Evolutionary conservation across 1,140 invertebrate species (phyloP).

Genomic region (Drosophila sturtevanti): DNA sequence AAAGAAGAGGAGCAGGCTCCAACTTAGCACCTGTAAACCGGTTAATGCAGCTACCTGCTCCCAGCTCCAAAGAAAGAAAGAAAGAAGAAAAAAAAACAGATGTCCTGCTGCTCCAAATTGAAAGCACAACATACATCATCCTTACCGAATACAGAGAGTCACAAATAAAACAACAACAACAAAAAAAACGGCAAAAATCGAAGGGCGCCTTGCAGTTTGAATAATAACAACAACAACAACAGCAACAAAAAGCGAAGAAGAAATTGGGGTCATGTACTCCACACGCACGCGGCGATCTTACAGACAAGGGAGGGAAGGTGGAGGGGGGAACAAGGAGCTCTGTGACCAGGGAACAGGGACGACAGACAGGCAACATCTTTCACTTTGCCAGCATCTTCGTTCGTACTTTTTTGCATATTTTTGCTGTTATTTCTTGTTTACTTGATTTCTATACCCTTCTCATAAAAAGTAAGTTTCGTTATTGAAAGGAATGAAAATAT

Average conservation of each 20-base stretch:
- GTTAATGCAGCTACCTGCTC: conserved; percentile 33
- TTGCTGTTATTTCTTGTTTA: conserved; percentile 27
- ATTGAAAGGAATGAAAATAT: too few species aligned
- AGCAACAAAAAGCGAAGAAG: conserved; percentile 31
- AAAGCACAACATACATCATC: conserved; percentile 81
- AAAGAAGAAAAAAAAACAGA: conserved; percentile 60
- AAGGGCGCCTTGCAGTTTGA: conserved; percentile 56
- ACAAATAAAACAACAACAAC: background rate
- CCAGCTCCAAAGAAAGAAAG: conserved; percentile 3
- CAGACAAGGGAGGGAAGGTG: too few species aligned
- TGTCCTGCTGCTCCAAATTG: conserved; percentile 82
- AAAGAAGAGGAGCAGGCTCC: conserved; percentile 20
- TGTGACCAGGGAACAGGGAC: too few species aligned
- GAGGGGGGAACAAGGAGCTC: too few species aligned
- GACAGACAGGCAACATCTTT: conserved; percentile 54
- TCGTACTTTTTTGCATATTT: conserved; percentile 50
- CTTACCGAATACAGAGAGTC: background rate
- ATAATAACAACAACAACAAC: conserved; percentile 48
- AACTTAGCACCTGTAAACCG: conserved; percentile 79
- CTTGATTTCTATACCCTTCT: background rate
- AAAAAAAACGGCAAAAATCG: background rate
- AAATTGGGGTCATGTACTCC: conserved; percentile 82
- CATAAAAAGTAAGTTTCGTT: background rate
- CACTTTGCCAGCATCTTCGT: conserved; percentile 41
- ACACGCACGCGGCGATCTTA: conserved; percentile 35